Percentiles rank a stretch among this genome's conserved stretches.
Conservation (phyloP, 2,113 vertebrate genomes). For the Atherinomorus stipes region DNA sequence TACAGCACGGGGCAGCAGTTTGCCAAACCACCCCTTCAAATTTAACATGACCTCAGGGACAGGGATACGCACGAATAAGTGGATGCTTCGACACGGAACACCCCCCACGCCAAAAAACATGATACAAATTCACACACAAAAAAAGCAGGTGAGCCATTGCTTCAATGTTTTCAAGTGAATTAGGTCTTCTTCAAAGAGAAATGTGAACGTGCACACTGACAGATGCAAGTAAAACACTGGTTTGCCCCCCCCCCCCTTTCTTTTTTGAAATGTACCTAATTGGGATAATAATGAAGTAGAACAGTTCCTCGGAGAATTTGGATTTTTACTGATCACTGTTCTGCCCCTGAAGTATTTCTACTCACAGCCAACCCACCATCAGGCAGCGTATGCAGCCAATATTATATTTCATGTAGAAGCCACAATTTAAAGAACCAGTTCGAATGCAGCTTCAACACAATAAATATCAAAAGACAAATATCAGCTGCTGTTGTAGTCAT, state of each 20-base stretch:
- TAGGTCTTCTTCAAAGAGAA: constrained; percentile 28
- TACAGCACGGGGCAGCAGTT: constrained; percentile 20
- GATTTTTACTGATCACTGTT: constrained; percentile 8
- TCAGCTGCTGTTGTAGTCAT: constrained; percentile 1
- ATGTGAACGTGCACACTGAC: constrained; percentile 16
- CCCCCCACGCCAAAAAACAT: too few relatives aligned
- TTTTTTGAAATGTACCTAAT: too few relatives aligned
- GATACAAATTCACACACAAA: constrained; percentile 28
- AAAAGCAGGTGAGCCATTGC: constrained; percentile 20
- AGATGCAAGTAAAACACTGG: neutral
- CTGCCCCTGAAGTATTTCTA: constrained; percentile 2
- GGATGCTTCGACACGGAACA: too few relatives aligned
- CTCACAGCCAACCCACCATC: neutral
- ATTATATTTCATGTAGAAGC: too few relatives aligned
- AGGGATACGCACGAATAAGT: neutral
- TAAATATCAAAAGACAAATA: constrained; percentile 8
- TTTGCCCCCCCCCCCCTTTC: too few relatives aligned
- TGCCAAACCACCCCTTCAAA: constrained; percentile 43
- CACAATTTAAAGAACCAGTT: neutral
- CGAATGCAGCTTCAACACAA: constrained; percentile 7
- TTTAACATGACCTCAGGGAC: constrained; percentile 21
- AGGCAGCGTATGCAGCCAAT: constrained; percentile 2
- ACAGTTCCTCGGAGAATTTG: constrained; percentile 23
- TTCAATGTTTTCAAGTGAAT: constrained; percentile 27
- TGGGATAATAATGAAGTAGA: constrained; percentile 12